Conservation (phyloP, 2,797 vertebrate genomes). For the Gymnothorax reevesii region DNA sequence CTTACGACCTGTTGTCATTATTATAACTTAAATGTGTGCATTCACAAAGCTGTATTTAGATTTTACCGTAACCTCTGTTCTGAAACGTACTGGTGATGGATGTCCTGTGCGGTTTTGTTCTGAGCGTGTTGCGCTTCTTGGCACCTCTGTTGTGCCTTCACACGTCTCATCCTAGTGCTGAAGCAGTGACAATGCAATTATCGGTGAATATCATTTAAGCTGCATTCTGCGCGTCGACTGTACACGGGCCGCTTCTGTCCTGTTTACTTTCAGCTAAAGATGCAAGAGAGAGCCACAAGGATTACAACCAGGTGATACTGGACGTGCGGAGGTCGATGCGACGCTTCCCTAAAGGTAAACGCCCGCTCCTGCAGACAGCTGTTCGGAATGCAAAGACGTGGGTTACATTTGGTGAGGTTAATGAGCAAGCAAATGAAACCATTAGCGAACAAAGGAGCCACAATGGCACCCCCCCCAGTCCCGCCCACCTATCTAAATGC, state of each 20-base stretch:
- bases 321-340: constrained; percentile 80
- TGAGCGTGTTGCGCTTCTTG: neutral
- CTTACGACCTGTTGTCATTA: neutral
- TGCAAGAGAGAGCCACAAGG: constrained; percentile 73
- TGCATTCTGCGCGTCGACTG: neutral
- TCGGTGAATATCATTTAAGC: constrained; percentile 5
- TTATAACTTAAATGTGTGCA: neutral
- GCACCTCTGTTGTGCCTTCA: neutral
- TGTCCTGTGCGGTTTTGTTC: neutral
- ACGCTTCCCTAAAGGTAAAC: constrained; percentile 77
- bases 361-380: too few relatives aligned
- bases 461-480: neutral
- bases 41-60: neutral
- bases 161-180: neutral
- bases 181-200: neutral
- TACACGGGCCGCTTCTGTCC: neutral
- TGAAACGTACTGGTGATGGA: neutral
- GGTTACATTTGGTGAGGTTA: neutral
- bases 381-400: neutral
- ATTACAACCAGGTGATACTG: constrained; percentile 80
- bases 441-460: neutral
- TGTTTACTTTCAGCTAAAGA: constrained; percentile 62
- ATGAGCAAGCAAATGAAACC: neutral
- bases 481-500: constrained; percentile 13
- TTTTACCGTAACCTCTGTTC: neutral